phyloP scores from a whole-genome alignment of 2,113 vertebrate species.

The Apus apus region DNA sequence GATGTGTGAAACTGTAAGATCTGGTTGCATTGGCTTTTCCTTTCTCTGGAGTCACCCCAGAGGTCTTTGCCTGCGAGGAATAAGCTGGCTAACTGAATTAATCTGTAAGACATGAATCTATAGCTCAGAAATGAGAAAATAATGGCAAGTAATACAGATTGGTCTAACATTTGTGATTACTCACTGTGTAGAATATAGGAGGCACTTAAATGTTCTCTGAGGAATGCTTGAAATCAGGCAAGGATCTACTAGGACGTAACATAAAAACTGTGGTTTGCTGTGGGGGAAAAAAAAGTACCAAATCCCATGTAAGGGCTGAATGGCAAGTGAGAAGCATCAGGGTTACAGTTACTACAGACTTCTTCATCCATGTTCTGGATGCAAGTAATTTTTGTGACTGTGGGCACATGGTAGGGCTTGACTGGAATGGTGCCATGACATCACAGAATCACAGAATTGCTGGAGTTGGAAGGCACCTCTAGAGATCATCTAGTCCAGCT shows the following conservation, averaged over 20 bases:
- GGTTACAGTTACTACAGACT: neutral
- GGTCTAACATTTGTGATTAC: slow-evolving; percentile 43
- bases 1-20: neutral
- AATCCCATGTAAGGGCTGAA: neutral
- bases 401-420: neutral
- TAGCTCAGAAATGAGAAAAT: neutral
- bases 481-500: too few relatives aligned
- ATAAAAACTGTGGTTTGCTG: neutral
- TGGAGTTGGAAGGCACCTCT: too few relatives aligned
- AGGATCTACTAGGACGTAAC: neutral
- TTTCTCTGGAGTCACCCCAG: neutral
- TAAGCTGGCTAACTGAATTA: neutral
- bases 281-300: neutral
- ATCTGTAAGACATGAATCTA: neutral
- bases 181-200: slow-evolving; percentile 25
- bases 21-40: neutral
- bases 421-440: neutral
- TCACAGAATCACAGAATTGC: too few relatives aligned
- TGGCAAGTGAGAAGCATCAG: neutral
- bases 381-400: neutral
- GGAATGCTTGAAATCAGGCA: slow-evolving; percentile 33
- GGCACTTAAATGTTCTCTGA: slow-evolving; percentile 15
- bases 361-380: neutral
- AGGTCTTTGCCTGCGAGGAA: neutral
- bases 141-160: neutral